Conservation (phyloP, 2,888 invertebrate genomes). For the Chymomyza caudatula region DNA sequence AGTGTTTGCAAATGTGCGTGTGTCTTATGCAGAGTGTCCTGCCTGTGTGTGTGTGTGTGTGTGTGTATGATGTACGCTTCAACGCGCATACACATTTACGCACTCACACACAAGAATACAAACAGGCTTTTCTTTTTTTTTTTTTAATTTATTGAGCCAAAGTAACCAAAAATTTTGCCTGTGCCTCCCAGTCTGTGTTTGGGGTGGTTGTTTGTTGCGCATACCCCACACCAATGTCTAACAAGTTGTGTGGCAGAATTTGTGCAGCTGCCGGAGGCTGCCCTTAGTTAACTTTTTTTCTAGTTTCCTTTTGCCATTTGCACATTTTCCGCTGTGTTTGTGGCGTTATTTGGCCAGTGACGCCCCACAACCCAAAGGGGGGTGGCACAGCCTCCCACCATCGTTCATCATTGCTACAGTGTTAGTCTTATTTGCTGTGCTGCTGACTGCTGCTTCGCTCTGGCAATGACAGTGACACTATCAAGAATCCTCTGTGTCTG, state of each 20-base stretch:
- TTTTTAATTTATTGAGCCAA: constrained; percentile 51
- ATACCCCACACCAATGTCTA: neutral
- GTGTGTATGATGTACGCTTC: constrained; percentile 31
- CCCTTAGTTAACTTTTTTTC: constrained; percentile 68
- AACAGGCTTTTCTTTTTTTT: constrained; percentile 27
- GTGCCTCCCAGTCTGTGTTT: constrained; percentile 12
- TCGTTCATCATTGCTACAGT: constrained; percentile 1
- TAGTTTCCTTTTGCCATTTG: constrained; percentile 51
- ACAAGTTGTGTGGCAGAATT: too few species aligned
- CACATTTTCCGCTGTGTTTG: constrained; percentile 42
- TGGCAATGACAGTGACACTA: constrained; percentile 71
- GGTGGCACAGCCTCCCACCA: constrained; percentile 51
- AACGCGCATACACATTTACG: constrained; percentile 28
- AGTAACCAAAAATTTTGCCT: constrained; percentile 30
- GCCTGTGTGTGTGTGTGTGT: constrained; percentile 4
- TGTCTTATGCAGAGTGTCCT: neutral
- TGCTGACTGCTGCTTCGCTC: constrained; percentile 41
- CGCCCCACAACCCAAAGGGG: neutral
- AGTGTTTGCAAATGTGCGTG: constrained; percentile 3
- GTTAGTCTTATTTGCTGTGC: constrained; percentile 27
- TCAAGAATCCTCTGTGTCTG: constrained; percentile 28
- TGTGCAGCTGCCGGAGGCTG: constrained; percentile 12
- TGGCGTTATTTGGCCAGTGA: constrained; percentile 48
- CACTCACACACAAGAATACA: constrained; percentile 7
- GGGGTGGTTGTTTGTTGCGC: constrained; percentile 44